A percentile compares a stretch with the other conserved stretches of the same genome.
These are phyloP conservation scores for Ditylenchus dipsaci DNA, from an alignment of 1,140 invertebrate species.

Conservation along the genomic window DNA sequence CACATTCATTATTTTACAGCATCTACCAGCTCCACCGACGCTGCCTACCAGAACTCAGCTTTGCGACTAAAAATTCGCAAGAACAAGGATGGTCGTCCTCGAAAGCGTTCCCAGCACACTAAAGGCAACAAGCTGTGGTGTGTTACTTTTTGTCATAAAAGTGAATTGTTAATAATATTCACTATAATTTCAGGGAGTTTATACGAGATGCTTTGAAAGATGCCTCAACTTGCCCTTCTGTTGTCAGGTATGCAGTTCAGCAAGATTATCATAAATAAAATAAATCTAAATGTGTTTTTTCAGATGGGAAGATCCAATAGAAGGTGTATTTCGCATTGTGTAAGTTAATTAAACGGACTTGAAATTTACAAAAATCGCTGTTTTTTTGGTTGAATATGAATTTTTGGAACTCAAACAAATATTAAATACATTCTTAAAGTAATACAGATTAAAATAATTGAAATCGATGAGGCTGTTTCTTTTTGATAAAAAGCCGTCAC, in stretches of 20 bases:
- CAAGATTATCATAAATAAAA: neutral
- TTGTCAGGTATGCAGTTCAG: slow-evolving; percentile 51
- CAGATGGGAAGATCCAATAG: slow-evolving; percentile 79
- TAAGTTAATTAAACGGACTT: no score
- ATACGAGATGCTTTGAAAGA: slow-evolving; percentile 74
- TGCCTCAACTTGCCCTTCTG: slow-evolving; percentile 69
- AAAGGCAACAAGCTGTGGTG: slow-evolving; percentile 67
- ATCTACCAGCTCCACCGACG: neutral
- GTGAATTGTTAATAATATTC: no score
- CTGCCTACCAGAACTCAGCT: neutral
- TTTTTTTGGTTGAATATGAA: no score
- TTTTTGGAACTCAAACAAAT: no score
- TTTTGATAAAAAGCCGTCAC: no score
- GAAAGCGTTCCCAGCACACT: slow-evolving; percentile 58
- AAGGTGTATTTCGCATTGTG: slow-evolving; percentile 81
- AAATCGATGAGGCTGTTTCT: no score
- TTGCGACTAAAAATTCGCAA: slow-evolving; percentile 36
- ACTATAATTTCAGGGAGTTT: slow-evolving; percentile 64
- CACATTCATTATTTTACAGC: neutral
- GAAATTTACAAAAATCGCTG: no score
- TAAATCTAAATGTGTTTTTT: slow-evolving; percentile 55
- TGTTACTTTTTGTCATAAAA: no score
- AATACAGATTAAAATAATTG: no score
- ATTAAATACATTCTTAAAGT: no score
- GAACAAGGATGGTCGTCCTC: slow-evolving; percentile 54